Percentiles rank a stretch among this genome's conserved stretches.
Conservation (phyloP, 2,888 invertebrate genomes). For the Protodeltote pygarga region DNA sequence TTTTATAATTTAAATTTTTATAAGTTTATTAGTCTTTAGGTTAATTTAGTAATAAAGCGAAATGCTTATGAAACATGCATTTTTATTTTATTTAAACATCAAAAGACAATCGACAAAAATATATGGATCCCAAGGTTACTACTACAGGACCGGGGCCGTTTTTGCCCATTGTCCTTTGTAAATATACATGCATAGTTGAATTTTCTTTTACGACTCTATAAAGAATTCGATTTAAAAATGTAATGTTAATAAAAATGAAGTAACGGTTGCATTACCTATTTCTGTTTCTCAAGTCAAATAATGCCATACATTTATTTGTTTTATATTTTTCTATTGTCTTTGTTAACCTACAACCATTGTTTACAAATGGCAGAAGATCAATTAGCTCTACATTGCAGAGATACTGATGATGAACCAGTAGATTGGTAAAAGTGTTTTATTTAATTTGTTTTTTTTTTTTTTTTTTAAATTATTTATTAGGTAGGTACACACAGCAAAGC, state of each 20-base stretch:
- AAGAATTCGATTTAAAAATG: conserved; percentile 19
- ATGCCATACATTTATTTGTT: conserved; percentile 20
- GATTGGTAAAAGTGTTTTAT: conserved; percentile 62
- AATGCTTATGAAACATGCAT: too few relatives aligned
- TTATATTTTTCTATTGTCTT: conserved; percentile 24
- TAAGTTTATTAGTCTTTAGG: too few relatives aligned
- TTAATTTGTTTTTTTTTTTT: conserved; percentile 1
- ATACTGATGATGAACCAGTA: conserved; percentile 61
- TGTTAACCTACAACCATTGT: conserved; percentile 25
- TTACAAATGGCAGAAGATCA: conserved; percentile 37
- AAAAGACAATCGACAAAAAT: too few relatives aligned
- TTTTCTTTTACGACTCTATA: conserved; percentile 20
- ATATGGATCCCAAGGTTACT: too few relatives aligned
- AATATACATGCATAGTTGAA: background rate
- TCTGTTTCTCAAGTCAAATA: conserved; percentile 9
- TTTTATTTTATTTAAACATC: too few relatives aligned
- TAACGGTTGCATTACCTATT: background rate
- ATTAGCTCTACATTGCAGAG: conserved; percentile 63
- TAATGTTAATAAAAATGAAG: conserved; percentile 14
- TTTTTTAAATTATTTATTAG: too few relatives aligned
- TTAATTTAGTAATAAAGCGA: too few relatives aligned
- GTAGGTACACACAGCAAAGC: too few relatives aligned
- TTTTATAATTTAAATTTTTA: too few relatives aligned
- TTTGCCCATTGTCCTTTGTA: too few relatives aligned
- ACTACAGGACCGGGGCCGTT: too few relatives aligned